A percentile compares a stretch with the other conserved stretches of the same genome.
Evolutionary conservation across 2,113 vertebrate genomes (phyloP).

Genomic region (Ciconia stormi): DNA sequence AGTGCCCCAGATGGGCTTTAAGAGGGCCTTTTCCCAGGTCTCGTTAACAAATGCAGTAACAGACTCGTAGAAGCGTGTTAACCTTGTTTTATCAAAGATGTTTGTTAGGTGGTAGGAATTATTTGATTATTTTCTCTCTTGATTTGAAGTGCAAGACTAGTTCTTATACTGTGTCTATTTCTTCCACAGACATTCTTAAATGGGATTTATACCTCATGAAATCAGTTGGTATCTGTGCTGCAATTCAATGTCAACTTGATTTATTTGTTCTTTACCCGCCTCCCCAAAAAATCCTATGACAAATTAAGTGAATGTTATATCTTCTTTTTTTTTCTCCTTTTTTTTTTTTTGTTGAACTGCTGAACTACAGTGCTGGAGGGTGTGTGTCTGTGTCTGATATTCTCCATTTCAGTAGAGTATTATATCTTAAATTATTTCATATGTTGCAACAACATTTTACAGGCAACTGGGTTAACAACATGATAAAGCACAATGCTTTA

Average conservation of each 20-base stretch:
- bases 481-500: neutral
- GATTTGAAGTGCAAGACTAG: neutral
- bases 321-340: neutral
- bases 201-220: constrained; percentile 52
- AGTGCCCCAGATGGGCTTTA: neutral
- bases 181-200: constrained; percentile 44
- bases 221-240: constrained; percentile 42
- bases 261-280: constrained; percentile 57
- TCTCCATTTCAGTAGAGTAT: constrained; percentile 9
- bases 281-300: neutral
- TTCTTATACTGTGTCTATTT: constrained; percentile 1
- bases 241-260: constrained; percentile 37
- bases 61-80: neutral
- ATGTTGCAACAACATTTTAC: constrained; percentile 17
- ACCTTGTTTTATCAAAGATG: neutral
- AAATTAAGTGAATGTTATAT: constrained; percentile 27
- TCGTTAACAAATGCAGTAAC: neutral
- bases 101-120: neutral
- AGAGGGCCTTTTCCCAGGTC: neutral
- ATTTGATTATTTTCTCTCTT: neutral
- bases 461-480: neutral
- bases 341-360: neutral
- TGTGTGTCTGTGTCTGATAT: constrained; percentile 19
- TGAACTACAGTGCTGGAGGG: neutral
- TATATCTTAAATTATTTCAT: neutral